Percentiles rank a stretch among this genome's conserved stretches.
phyloP scores from a whole-genome alignment of 1,140 invertebrate species.

The Drosophila seguyi region DNA sequence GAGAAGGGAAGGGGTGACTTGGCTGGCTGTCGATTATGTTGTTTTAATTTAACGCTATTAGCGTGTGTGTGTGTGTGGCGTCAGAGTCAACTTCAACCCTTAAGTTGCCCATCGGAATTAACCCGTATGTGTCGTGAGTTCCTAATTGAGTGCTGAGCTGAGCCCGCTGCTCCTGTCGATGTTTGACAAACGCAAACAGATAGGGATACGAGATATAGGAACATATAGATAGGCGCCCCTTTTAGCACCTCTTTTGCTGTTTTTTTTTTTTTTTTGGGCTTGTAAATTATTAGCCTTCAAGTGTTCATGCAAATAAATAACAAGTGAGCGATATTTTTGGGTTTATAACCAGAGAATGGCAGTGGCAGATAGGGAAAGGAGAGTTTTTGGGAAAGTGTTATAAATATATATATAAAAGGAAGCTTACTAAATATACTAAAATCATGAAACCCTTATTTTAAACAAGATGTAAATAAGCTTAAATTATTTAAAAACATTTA shows the following conservation, averaged over 20 bases:
- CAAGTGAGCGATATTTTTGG: slow-evolving; percentile 68
- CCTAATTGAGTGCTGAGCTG: slow-evolving; percentile 73
- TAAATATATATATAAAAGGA: too few species aligned
- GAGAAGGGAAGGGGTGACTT: slow-evolving; percentile 35
- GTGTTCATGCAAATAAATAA: slow-evolving; percentile 77
- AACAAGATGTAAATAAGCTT: not conserved
- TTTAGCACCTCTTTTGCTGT: slow-evolving; percentile 44
- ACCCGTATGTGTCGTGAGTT: slow-evolving; percentile 49
- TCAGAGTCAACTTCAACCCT: slow-evolving; percentile 47
- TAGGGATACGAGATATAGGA: slow-evolving; percentile 23
- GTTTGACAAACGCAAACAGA: slow-evolving; percentile 80
- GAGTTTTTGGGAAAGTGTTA: not conserved
- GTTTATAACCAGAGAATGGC: slow-evolving; percentile 9
- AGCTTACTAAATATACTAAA: not conserved
- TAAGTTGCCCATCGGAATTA: slow-evolving; percentile 14
- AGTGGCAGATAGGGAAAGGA: not conserved
- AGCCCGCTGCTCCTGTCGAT: slow-evolving; percentile 22
- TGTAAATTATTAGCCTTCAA: slow-evolving; percentile 36
- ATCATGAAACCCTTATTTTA: not conserved
- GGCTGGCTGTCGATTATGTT: slow-evolving; percentile 79
- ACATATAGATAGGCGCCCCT: slow-evolving; percentile 48
- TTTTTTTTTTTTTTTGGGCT: not conserved
- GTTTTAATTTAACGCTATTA: slow-evolving; percentile 85
- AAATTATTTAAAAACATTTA: not conserved
- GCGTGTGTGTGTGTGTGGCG: slow-evolving; percentile 28